Evolutionary conservation across 2,113 vertebrate genomes (phyloP).

Genomic region (Accipiter virgatus): DNA sequence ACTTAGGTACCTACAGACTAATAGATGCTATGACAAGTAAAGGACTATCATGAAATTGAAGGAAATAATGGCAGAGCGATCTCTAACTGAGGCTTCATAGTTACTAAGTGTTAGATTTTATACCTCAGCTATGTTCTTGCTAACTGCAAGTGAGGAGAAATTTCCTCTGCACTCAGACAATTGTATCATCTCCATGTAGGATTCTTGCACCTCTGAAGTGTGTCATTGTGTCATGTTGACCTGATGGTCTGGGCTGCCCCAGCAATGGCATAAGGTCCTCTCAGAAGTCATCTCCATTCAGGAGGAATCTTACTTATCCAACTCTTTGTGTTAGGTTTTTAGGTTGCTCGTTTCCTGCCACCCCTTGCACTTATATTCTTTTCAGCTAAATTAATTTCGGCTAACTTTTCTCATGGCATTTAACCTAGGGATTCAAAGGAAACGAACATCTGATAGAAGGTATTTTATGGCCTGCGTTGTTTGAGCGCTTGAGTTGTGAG

Average conservation of each 20-base stretch:
- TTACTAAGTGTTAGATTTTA: not conserved
- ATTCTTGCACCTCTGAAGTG: not conserved
- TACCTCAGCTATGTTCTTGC: not conserved
- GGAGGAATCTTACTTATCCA: not conserved
- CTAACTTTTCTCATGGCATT: constrained; percentile 49
- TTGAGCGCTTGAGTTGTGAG: constrained; percentile 26
- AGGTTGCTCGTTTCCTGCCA: not conserved
- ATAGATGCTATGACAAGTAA: not conserved
- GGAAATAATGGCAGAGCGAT: not conserved
- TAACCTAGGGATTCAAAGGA: constrained; percentile 1
- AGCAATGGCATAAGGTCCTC: not conserved
- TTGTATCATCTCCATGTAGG: not conserved
- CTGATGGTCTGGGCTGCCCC: not conserved
- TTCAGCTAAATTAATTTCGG: constrained; percentile 39
- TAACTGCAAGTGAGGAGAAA: not conserved
- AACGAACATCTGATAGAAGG: constrained; percentile 6
- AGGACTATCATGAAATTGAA: not conserved
- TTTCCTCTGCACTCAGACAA: rapidly evolving
- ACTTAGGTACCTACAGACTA: not conserved
- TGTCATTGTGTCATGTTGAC: not conserved
- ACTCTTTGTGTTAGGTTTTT: not conserved
- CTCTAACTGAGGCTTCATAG: not conserved
- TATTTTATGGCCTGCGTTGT: constrained; percentile 25
- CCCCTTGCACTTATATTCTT: constrained; percentile 22
- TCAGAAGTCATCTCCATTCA: not conserved